phyloP scores from a whole-genome alignment of 2,113 vertebrate species.

The Scalopus aquaticus region DNA sequence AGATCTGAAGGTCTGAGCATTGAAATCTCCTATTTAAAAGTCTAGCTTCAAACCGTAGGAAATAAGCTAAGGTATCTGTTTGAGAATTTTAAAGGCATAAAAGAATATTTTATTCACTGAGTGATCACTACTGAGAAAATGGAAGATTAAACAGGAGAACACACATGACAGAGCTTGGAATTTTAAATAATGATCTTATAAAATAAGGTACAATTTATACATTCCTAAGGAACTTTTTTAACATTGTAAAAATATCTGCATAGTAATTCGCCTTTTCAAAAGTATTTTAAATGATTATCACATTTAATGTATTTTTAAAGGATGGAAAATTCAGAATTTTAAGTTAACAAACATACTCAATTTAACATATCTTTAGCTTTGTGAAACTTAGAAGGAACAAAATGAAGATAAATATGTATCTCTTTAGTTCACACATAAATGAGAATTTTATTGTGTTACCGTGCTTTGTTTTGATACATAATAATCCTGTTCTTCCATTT shows the following conservation, averaged over 20 bases:
- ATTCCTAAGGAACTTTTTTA: background rate
- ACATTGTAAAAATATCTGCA: background rate
- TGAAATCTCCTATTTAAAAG: constrained; percentile 30
- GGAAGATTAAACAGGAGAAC: background rate
- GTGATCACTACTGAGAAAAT: background rate
- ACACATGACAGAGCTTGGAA: background rate
- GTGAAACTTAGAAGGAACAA: background rate
- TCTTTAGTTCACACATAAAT: background rate
- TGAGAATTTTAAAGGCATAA: background rate
- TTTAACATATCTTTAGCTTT: background rate
- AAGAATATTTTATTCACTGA: background rate
- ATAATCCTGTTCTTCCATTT: background rate
- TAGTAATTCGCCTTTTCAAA: constrained; percentile 1
- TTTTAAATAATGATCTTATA: constrained; percentile 29
- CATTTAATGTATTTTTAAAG: constrained; percentile 26
- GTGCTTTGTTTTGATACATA: background rate
- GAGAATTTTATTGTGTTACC: background rate
- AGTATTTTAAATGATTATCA: background rate
- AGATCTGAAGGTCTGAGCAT: background rate
- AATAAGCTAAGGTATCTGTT: background rate
- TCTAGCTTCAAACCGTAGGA: background rate
- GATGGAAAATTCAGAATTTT: constrained; percentile 2
- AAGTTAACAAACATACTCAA: background rate
- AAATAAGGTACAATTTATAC: background rate
- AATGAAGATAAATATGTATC: background rate